Base-by-base conservation (phyloP, 1,140 invertebrate genomes). In the Lasioglossum albipes region DNA sequence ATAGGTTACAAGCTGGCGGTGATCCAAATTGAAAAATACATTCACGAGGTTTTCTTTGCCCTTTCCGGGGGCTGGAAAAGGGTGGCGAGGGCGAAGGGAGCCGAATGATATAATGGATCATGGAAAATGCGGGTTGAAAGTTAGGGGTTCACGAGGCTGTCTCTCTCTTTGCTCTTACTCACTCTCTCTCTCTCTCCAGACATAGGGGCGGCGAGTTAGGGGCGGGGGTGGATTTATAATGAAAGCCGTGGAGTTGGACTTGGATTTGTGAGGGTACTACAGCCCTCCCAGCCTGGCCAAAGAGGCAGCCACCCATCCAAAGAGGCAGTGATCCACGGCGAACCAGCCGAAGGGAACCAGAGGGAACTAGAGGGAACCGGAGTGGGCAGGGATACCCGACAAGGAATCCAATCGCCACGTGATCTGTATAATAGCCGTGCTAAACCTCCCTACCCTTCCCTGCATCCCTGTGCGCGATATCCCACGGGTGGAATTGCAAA, bases 181-280 rank as follows among this genome's bases (percentile, higher is more conserved):
- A 13, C 45, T 49, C 45, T 13, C 45, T 49, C 45, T 49, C 45
- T 12, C 45, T 49, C 45, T 49, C 45, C 57, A 6, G 62, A 77
- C 85, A 82, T 75, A 68, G 75, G 57, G 72, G 66, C 59, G 70
- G 59, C 71, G 78, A 2, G 10, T 9, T 27, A 22, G 36, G 16
- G 79, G 84, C 31, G 80, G 79, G 84, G 89, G 90, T 91, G 91
- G 91, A 93, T 93, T 93, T 93, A 93, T 93, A 93, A 93, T 93
- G 92, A 93, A 93, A 93, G 88, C 89, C 87, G 89, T 90, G 85
- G 90, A 93, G 90, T 93, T 90, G 87, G 91, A 91, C 85, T 91
- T 83, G 88, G 88, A 92, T 93, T 93, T 93, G 92, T 84, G 90
- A 93, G 91, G 91, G 90, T 90, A 89, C 75, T 81, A 82, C 70